phyloP scores from a whole-genome alignment of 1,140 invertebrate genomes.

The Penaeus chinensis region DNA sequence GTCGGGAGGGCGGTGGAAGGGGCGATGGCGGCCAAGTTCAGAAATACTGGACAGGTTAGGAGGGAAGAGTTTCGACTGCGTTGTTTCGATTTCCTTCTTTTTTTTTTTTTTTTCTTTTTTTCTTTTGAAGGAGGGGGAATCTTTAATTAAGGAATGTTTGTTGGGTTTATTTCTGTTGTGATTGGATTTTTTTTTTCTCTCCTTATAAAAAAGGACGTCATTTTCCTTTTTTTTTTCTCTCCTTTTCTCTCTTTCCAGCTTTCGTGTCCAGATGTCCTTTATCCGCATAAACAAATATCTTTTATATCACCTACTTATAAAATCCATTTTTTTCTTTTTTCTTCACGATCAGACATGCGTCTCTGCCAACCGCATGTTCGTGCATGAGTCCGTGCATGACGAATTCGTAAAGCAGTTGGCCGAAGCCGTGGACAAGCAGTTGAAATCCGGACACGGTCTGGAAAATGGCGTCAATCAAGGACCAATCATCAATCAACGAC shows the following conservation, averaged over 20 bases:
- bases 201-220: too few species aligned
- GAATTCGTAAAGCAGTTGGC: constrained; percentile 83
- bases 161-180: too few species aligned
- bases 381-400: constrained; percentile 88
- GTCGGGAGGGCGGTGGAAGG: constrained; percentile 87
- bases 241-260: too few species aligned
- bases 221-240: too few species aligned
- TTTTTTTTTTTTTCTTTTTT: neutral
- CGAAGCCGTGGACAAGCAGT: constrained; percentile 75
- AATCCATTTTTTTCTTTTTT: neutral
- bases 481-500: constrained; percentile 90
- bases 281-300: too few species aligned
- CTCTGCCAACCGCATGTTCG: constrained; percentile 92
- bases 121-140: too few species aligned
- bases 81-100: neutral
- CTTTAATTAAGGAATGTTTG: too few species aligned
- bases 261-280: too few species aligned
- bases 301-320: constrained; percentile 65
- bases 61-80: constrained; percentile 65
- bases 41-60: constrained; percentile 82
- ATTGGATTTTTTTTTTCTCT: too few species aligned
- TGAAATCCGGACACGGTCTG: constrained; percentile 86
- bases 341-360: constrained; percentile 83
- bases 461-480: constrained; percentile 82
- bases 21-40: constrained; percentile 93